Evolutionary conservation across 1,140 invertebrate species (phyloP), one percentile per base, ranked within the genome.

Genomic region (Penaeus japonicus): DNA sequence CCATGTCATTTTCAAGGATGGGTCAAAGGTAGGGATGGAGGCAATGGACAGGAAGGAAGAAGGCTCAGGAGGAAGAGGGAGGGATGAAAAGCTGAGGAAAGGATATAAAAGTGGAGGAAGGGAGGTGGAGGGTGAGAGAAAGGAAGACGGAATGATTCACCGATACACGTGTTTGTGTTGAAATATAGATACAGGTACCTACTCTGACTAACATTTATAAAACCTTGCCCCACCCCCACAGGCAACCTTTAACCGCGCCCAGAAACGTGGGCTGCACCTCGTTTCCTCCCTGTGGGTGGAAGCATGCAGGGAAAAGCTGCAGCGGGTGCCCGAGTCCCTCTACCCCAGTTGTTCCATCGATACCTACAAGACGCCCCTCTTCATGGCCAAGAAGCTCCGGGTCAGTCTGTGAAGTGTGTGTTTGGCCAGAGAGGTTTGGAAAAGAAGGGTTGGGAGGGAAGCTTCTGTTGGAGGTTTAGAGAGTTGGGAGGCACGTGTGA

Each of bases 1-100:
- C 12, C 89, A 89, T 77, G 84, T 89, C 20, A 83, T 89, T 15
- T 89, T 89, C 32, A 85, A 62, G 79, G 89, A 89, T n/a, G 89
- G 89, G 0, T 81, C 80, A 0, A 89, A 85, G 87, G 87, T 89
- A 32, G 3, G 73, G 53, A 55, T 35, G 20, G 18, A n/a, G 47
- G 20, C 24, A 24, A 78, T 32, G 39, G 17, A 57, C 12, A 5
- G 27, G 35, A 20, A 3, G 20, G 27, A 73, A 12, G 20, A 2
- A 73, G 70, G 12, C 62, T 65, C 10, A 0, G 5, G 27, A 73
- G 12, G 35, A 1, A 20, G 24, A 32, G 27, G 17, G 20, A 15
- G 12, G 39, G 7, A 47, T 0, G 5, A 12, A 10, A n/a, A n/a
- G n/a, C n/a, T n/a, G n/a, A n/a, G n/a, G n/a, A n/a, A n/a, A n/a